These are phyloP conservation scores for Hippocampus mohnikei DNA, from an alignment of 2,113 vertebrate species.

Conservation along the genomic window DNA sequence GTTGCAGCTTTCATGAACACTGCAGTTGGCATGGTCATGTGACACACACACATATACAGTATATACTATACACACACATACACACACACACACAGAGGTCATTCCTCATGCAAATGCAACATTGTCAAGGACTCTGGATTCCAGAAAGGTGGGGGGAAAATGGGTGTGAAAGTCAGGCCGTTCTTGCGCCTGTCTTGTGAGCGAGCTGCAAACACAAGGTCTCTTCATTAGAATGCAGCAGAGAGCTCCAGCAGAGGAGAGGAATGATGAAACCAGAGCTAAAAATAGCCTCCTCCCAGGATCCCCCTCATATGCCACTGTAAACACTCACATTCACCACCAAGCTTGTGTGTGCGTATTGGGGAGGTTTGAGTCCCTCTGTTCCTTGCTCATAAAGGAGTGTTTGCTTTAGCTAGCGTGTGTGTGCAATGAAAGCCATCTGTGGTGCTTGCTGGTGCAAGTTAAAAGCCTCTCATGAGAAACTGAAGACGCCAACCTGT, in stretches of 20 bases:
- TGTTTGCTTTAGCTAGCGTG: constrained; percentile 56
- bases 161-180: not conserved
- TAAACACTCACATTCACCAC: constrained; percentile 55
- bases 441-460: constrained; percentile 37
- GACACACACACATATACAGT: no score
- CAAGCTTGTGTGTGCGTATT: constrained; percentile 24
- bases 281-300: constrained; percentile 78
- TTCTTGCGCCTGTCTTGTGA: not conserved
- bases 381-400: constrained; percentile 46
- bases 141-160: not conserved
- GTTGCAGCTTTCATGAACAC: not conserved
- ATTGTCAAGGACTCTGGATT: not conserved
- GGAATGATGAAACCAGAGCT: constrained; percentile 76
- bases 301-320: constrained; percentile 70
- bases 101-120: not conserved
- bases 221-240: constrained; percentile 71
- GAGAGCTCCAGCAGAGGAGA: constrained; percentile 58
- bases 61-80: no score
- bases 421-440: constrained; percentile 58
- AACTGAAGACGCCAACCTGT: constrained; percentile 9
- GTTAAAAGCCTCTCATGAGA: not conserved
- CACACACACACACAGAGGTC: not conserved
- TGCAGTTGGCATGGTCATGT: not conserved
- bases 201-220: constrained; percentile 19
- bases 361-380: constrained; percentile 33